These are phyloP conservation scores for Phengaris arion DNA, from an alignment of 2,888 invertebrate genomes.

Conservation along the genomic window DNA sequence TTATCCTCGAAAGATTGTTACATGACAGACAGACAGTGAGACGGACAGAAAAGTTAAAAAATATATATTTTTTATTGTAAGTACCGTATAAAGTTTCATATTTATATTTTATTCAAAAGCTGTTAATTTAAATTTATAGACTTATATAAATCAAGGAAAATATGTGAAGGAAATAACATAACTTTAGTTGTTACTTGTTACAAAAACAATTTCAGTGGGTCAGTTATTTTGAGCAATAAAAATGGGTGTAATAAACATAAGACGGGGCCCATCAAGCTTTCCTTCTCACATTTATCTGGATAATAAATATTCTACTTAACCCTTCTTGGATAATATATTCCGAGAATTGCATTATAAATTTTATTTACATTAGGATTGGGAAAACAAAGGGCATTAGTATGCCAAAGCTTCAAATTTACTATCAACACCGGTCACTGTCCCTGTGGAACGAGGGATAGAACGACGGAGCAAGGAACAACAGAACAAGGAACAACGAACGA, in stretches of 20 bases:
- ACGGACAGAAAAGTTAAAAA: too few species aligned
- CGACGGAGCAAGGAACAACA: neutral
- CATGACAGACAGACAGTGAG: too few species aligned
- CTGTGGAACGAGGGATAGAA: constrained; percentile 29
- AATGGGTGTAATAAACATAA: constrained; percentile 7
- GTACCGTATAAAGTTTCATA: too few species aligned
- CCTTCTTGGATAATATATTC: constrained; percentile 19
- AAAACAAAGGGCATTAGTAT: constrained; percentile 31
- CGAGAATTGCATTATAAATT: constrained; percentile 29
- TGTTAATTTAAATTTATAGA: too few species aligned
- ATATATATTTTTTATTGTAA: too few species aligned
- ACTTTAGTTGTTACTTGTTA: neutral
- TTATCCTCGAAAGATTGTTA: too few species aligned
- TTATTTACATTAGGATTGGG: constrained; percentile 28
- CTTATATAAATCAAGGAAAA: neutral
- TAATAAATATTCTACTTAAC: constrained; percentile 17
- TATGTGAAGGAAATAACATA: neutral
- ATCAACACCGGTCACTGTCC: constrained; percentile 34
- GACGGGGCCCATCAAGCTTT: constrained; percentile 15
- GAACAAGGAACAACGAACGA: neutral
- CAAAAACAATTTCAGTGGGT: constrained; percentile 12
- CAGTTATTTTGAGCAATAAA: constrained; percentile 1
- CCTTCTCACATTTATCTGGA: constrained; percentile 6
- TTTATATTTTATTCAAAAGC: too few species aligned
- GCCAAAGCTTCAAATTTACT: constrained; percentile 34